phyloP scores from a whole-genome alignment of 2,113 vertebrate genomes.

The Pavo muticus region DNA sequence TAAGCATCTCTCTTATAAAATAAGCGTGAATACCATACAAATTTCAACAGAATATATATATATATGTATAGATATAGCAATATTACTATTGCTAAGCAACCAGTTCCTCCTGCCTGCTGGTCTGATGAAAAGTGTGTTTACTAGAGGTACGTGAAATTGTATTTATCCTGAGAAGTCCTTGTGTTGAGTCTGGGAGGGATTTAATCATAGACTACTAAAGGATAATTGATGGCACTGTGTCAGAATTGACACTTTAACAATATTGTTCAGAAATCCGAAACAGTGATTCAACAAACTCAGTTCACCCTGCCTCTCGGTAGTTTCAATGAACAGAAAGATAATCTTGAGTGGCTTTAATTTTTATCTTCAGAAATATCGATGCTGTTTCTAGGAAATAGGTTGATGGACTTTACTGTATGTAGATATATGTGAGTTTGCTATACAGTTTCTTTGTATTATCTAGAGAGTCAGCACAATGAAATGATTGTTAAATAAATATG shows the following conservation, averaged over 20 bases:
- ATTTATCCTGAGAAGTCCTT: not conserved
- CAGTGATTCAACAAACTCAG: not conserved
- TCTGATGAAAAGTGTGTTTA: not conserved
- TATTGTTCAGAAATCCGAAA: not conserved
- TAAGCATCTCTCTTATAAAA: not conserved
- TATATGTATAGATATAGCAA: not conserved
- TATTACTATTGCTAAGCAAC: not conserved
- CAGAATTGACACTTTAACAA: not conserved
- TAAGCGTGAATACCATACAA: not conserved
- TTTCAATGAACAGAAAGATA: not conserved
- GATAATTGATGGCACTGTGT: not conserved
- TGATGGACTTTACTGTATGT: not conserved
- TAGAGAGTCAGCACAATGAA: not conserved
- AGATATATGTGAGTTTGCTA: not conserved
- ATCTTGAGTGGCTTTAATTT: not conserved
- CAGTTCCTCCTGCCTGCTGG: not conserved
- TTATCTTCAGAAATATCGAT: not conserved
- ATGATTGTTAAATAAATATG: not conserved
- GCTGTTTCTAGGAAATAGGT: not conserved
- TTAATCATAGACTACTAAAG: not conserved
- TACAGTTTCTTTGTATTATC: not conserved
- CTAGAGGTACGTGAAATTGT: not conserved
- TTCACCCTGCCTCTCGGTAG: not conserved
- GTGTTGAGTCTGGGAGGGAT: not conserved
- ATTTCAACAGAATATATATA: not conserved